Conservation (phyloP, 1,140 invertebrate genomes). For the Sycobia sp. region DNA sequence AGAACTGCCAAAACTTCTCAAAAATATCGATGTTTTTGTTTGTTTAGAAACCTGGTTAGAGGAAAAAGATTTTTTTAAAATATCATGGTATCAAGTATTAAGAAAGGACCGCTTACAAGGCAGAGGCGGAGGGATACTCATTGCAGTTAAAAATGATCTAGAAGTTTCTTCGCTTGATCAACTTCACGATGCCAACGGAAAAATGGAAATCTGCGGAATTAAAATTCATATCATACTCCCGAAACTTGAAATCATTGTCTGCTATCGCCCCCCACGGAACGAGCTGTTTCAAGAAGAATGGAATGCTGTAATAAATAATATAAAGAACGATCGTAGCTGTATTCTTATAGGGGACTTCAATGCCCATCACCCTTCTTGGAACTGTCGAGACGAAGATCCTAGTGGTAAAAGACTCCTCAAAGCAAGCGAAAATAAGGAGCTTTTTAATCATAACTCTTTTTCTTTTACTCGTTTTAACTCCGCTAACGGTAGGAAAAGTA, state of each 20-base stretch:
- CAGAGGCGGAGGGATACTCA: too few species aligned
- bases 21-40: not conserved
- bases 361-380: not conserved
- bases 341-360: not conserved
- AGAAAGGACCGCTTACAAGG: too few species aligned
- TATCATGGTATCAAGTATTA: too few species aligned
- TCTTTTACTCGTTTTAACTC: too few species aligned
- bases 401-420: too few species aligned
- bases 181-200: not conserved
- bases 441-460: too few species aligned
- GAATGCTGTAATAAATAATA: not conserved
- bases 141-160: too few species aligned
- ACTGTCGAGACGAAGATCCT: not conserved
- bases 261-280: not conserved
- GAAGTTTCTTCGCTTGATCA: too few species aligned
- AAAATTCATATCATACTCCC: not conserved
- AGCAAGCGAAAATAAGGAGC: too few species aligned
- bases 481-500: too few species aligned
- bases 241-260: constrained; percentile 21
- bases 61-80: too few species aligned
- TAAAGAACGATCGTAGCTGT: not conserved
- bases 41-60: not conserved
- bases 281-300: not conserved
- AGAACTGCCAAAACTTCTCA: not conserved
- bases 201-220: not conserved